Percentiles rank a stretch among this genome's conserved stretches.
Conservation (phyloP, 35 echinoderm and acorn worm genomes). For the Antedon bifida region DNA sequence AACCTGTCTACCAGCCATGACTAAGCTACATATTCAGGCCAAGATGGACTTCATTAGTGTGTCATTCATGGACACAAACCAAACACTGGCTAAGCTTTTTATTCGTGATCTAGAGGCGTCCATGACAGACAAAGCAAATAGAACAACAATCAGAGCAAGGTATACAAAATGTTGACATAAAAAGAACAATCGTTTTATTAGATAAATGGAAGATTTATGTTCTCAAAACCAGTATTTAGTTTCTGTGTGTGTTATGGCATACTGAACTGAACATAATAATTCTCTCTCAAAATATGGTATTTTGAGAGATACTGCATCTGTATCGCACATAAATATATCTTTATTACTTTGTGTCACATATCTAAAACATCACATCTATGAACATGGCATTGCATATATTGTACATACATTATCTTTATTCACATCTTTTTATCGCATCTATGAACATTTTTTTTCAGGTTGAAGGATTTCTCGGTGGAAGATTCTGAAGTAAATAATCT, state of each 20-base stretch:
- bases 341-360: too few relatives aligned
- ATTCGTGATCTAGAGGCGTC: constrained; percentile 54
- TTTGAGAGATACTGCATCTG: too few relatives aligned
- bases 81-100: constrained; percentile 58
- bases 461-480: constrained; percentile 75
- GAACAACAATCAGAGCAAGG: constrained; percentile 72
- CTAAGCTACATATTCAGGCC: constrained; percentile 49
- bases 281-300: too few relatives aligned
- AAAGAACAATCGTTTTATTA: too few relatives aligned
- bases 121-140: constrained; percentile 56
- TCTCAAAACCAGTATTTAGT: too few relatives aligned
- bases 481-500: constrained; percentile 43
- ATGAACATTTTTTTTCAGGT: constrained; percentile 29
- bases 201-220: too few relatives aligned
- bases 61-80: constrained; percentile 55
- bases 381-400: too few relatives aligned
- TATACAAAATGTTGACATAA: background rate
- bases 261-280: too few relatives aligned
- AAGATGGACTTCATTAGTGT: constrained; percentile 73
- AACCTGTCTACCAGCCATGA: constrained; percentile 27
- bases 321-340: too few relatives aligned
- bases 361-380: too few relatives aligned
- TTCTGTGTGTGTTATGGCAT: too few relatives aligned
- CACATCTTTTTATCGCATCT: background rate
- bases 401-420: too few relatives aligned